Conservation (phyloP, 2,888 invertebrate species). For the Lasioglossum malachurum region DNA sequence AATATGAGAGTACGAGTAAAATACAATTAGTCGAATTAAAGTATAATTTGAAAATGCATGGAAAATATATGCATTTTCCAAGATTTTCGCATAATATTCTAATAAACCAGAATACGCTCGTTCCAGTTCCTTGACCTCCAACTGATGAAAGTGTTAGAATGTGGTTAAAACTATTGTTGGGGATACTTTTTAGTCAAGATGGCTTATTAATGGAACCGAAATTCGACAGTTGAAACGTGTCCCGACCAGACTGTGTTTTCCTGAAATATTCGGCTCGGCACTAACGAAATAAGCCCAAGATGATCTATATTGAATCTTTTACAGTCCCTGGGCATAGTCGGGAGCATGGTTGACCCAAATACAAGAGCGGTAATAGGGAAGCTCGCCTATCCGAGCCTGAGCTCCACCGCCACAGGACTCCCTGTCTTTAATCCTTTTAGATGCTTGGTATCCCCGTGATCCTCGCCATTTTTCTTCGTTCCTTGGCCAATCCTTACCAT, state of each 20-base stretch:
- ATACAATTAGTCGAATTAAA: too few relatives aligned
- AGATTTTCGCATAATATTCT: not conserved
- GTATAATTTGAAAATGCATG: too few relatives aligned
- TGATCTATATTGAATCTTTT: not conserved
- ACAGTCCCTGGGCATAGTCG: slow-evolving; percentile 6
- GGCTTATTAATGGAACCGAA: not conserved
- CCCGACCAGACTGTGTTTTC: not conserved
- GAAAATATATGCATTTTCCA: not conserved
- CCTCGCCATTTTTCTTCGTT: slow-evolving; percentile 48
- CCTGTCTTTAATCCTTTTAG: slow-evolving; percentile 54
- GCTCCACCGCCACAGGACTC: slow-evolving; percentile 2
- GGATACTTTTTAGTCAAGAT: not conserved
- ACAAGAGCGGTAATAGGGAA: slow-evolving; percentile 49
- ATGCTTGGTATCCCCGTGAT: slow-evolving; percentile 29
- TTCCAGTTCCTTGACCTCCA: not conserved
- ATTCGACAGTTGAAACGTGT: not conserved
- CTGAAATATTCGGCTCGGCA: not conserved
- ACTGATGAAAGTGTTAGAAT: not conserved
- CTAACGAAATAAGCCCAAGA: not conserved
- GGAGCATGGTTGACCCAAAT: slow-evolving; percentile 53
- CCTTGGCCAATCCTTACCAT: slow-evolving; percentile 29
- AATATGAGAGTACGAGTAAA: too few relatives aligned
- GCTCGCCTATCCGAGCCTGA: slow-evolving; percentile 20
- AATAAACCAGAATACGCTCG: not conserved
- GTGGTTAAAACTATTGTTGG: not conserved